Base-by-base conservation (phyloP, 1,140 invertebrate species). In the Aporrectodea caliginosa region DNA sequence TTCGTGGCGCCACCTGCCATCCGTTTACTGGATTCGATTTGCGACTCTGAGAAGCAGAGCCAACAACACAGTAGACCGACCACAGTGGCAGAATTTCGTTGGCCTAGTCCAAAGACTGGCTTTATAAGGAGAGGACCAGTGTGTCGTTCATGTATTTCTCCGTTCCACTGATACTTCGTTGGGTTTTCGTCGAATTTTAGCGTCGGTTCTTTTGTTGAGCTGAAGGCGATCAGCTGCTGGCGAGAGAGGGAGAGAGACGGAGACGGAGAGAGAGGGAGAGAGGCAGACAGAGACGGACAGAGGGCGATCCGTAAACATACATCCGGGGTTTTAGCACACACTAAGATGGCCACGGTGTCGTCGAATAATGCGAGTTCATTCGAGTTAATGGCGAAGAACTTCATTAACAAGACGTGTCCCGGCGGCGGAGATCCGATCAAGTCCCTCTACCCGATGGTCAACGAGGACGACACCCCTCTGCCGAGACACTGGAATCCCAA, bases 401-500 rank as follows among this genome's bases (percentile, higher is more conserved):
- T n/a, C n/a, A n/a, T n/a, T n/a, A n/a, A n/a, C n/a, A n/a, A n/a
- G n/a, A n/a, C n/a, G n/a, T n/a, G n/a, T n/a, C n/a, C 6, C 43
- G 6, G 43, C 22, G 43, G 43, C 6, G 43, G 43, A 58, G 43
- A 22, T 58, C 6, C 6, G 43, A 22, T 58, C 43, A 22, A 22
- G 43, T 6, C 43, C 22, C 91, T 98, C 75, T 98, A 98, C 92
- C 96, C 96, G 71, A 94, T 96, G 91, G 96, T 98, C 80, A 95
- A 98, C 89, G 95, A 98, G 91, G 92, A 93, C 76, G 95, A 98
- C 89, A 96, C 95, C 72, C 95, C 96, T 79, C 88, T 99, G 85
- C 97, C 97, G 72, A 91, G 95, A 85, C 93, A 94, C 80, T 99
- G 97, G 97, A 98, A 95, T 89, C 92, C 95, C 58, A 98, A 98